Conservation (phyloP, 2,797 vertebrate species). For the Carapus acus region DNA sequence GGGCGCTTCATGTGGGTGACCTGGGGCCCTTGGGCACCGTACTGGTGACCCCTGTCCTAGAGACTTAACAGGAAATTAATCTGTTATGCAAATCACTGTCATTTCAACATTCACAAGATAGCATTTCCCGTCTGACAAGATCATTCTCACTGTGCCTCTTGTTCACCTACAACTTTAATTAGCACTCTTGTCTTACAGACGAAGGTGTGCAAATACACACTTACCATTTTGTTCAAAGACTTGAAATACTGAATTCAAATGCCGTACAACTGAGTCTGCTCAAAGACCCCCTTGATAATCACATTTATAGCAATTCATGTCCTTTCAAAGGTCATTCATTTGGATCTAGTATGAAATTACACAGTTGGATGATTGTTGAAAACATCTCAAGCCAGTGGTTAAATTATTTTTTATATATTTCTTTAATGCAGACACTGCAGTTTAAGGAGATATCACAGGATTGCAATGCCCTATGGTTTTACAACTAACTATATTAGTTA, state of each 20-base stretch:
- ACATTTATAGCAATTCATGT: slow-evolving; percentile 12
- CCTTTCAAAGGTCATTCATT: slow-evolving; percentile 6
- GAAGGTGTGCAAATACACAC: slow-evolving; percentile 15
- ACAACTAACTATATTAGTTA: no score
- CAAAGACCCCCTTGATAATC: slow-evolving; percentile 14
- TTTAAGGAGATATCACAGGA: no score
- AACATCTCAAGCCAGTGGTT: no score
- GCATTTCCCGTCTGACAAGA: slow-evolving; percentile 14
- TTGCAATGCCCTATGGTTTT: no score
- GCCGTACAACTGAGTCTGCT: background rate
- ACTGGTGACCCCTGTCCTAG: no score
- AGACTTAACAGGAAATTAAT: slow-evolving; percentile 12
- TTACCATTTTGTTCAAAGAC: slow-evolving; percentile 18
- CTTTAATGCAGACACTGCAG: no score
- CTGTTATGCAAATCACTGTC: slow-evolving; percentile 38
- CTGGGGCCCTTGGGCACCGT: no score
- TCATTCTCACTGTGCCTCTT: slow-evolving; percentile 10
- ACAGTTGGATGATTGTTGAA: no score
- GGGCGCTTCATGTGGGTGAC: no score
- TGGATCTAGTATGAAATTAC: slow-evolving; percentile 2
- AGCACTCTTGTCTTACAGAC: slow-evolving; percentile 13
- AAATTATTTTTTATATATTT: no score
- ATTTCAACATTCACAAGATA: slow-evolving; percentile 14
- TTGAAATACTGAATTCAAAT: slow-evolving; percentile 17
- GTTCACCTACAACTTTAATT: slow-evolving; percentile 24